phyloP scores from a whole-genome alignment of 2,797 vertebrate species.

The Sebastes matsubarae region DNA sequence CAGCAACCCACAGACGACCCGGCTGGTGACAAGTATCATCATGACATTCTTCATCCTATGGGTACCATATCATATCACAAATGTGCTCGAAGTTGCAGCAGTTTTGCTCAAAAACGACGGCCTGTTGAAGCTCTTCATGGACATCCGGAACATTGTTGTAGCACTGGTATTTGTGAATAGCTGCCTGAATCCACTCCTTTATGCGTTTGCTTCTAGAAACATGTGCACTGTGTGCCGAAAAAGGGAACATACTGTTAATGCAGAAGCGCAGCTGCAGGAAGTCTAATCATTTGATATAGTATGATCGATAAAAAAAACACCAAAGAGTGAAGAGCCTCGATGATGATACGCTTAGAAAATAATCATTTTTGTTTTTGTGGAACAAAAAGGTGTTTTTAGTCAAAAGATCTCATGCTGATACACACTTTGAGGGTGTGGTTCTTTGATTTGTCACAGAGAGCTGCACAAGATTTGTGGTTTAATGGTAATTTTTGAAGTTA shows the following conservation, averaged over 20 bases:
- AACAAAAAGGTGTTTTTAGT: neutral
- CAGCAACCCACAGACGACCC: conserved; percentile 28
- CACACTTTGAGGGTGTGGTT: neutral
- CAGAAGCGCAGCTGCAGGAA: neutral
- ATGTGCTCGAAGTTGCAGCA: conserved; percentile 10
- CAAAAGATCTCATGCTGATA: neutral
- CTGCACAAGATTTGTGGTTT: neutral
- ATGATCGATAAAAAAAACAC: neutral
- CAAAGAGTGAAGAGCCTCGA: neutral
- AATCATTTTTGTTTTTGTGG: neutral
- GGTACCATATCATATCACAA: conserved; percentile 14
- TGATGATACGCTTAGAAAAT: neutral
- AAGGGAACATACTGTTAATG: neutral
- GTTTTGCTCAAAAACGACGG: neutral
- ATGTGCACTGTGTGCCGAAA: neutral
- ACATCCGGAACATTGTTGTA: neutral
- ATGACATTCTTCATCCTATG: conserved; percentile 11
- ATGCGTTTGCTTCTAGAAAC: conserved; percentile 26
- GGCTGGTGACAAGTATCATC: conserved; percentile 29
- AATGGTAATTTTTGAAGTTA: neutral
- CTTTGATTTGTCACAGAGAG: neutral
- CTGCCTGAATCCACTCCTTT: conserved; percentile 37
- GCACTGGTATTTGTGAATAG: conserved; percentile 31
- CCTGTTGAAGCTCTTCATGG: neutral
- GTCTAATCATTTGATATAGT: neutral